phyloP scores from a whole-genome alignment of 2,113 vertebrate genomes.

The Rattus rattus region DNA sequence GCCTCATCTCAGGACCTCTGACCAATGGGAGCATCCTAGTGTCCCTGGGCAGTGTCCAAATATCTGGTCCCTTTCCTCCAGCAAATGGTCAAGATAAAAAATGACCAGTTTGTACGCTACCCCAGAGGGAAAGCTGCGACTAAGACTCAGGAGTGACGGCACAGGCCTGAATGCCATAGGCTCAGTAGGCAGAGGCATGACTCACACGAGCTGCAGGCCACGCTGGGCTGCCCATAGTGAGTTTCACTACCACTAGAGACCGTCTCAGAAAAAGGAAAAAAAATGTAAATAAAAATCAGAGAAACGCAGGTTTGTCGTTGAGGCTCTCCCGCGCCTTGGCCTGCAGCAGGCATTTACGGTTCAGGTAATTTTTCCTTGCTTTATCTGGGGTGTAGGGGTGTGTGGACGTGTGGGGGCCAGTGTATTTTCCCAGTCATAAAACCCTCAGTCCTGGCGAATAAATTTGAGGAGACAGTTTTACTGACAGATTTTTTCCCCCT shows the following conservation, averaged over 20 bases:
- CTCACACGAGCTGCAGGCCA: not conserved
- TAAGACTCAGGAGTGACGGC: not conserved
- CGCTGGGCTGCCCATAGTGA: not conserved
- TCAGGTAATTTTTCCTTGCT: conserved; percentile 56
- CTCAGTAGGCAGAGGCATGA: too few relatives aligned
- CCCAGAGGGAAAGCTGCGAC: not conserved
- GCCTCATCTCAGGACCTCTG: not conserved
- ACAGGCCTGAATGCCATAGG: not conserved
- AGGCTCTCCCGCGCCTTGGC: conserved; percentile 48
- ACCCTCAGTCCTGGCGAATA: conserved; percentile 78
- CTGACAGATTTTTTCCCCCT: conserved; percentile 53
- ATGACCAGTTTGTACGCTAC: not conserved
- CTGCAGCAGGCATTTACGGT: conserved; percentile 68
- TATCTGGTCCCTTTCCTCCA: not conserved
- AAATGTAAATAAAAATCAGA: conserved; percentile 37
- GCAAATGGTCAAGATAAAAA: not conserved
- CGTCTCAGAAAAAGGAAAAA: not conserved
- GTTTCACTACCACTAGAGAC: not conserved
- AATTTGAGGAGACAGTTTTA: conserved; percentile 83
- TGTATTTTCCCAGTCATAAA: conserved; percentile 84
- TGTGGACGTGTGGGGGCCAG: not conserved
- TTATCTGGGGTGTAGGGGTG: conserved; percentile 47
- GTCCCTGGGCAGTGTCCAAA: not conserved
- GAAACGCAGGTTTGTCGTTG: conserved; percentile 70
- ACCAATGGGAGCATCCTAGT: not conserved